These are phyloP conservation scores for Euclidia mi DNA, from an alignment of 2,888 invertebrate species.

Conservation along the genomic window DNA sequence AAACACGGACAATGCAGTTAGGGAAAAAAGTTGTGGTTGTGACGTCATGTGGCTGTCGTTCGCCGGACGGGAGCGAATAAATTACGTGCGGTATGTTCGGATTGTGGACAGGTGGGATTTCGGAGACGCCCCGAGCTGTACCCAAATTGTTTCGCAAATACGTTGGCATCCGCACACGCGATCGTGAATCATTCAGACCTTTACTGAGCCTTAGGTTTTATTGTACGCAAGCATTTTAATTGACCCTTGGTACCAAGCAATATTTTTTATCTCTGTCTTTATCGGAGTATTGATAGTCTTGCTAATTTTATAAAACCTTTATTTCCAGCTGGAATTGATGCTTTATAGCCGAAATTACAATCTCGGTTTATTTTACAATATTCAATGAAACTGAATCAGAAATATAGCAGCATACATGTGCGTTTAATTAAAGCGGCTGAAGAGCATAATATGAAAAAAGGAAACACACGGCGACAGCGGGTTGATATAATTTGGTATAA, in stretches of 20 bases:
- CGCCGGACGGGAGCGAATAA: constrained; percentile 65
- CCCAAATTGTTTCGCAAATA: constrained; percentile 64
- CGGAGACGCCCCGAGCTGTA: constrained; percentile 54
- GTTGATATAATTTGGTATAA: constrained; percentile 55
- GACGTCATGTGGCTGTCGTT: constrained; percentile 64
- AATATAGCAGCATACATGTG: constrained; percentile 9
- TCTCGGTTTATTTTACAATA: background rate
- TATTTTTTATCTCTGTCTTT: constrained; percentile 27
- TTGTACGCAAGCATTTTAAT: constrained; percentile 44
- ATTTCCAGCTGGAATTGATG: background rate
- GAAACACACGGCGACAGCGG: constrained; percentile 45
- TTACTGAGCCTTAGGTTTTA: constrained; percentile 35
- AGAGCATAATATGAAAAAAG: constrained; percentile 37
- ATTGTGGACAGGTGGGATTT: constrained; percentile 81
- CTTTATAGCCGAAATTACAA: background rate
- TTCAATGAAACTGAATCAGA: background rate
- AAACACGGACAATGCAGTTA: constrained; percentile 49
- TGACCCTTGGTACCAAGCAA: constrained; percentile 22
- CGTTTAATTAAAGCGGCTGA: constrained; percentile 46
- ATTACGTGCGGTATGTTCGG: constrained; percentile 73
- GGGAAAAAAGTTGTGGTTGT: constrained; percentile 58
- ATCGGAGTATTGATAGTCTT: background rate
- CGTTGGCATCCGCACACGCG: constrained; percentile 30
- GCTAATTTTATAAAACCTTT: constrained; percentile 7
- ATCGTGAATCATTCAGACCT: constrained; percentile 43